These are phyloP conservation scores for Anoncus sp. DNA, from an alignment of 2,888 invertebrate genomes.

Conservation along the genomic window DNA sequence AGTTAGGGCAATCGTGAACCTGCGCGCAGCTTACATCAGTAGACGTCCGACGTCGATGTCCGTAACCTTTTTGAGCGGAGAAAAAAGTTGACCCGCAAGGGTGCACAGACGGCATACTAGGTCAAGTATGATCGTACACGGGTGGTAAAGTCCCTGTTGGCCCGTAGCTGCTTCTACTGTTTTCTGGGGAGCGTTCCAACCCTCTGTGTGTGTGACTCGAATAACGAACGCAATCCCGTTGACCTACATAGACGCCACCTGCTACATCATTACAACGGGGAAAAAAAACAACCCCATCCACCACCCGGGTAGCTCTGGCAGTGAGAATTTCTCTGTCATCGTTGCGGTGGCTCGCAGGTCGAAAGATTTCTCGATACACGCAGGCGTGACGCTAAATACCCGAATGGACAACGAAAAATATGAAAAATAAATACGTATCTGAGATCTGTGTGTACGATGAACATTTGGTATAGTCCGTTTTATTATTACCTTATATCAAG, in stretches of 20 bases:
- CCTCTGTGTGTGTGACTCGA: conserved; percentile 76
- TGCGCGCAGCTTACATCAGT: too few species aligned
- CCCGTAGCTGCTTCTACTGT: conserved; percentile 16
- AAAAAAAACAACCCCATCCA: neutral
- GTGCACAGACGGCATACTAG: neutral
- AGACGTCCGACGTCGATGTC: too few species aligned
- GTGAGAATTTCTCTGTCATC: conserved; percentile 27
- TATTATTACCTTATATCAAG: neutral
- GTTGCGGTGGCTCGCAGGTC: neutral
- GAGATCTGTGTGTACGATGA: neutral
- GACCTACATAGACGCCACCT: conserved; percentile 65
- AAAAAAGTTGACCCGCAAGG: conserved; percentile 67
- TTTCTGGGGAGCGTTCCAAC: conserved; percentile 9
- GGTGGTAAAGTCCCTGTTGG: conserved; percentile 14
- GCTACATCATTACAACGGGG: conserved; percentile 26
- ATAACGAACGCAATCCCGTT: conserved; percentile 74
- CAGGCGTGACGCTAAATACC: neutral
- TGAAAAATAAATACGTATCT: neutral
- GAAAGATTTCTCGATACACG: conserved; percentile 4
- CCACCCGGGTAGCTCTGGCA: neutral
- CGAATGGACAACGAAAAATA: neutral
- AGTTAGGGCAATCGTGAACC: too few species aligned
- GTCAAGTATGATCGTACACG: conserved; percentile 12
- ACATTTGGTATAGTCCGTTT: neutral
- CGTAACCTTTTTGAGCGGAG: conserved; percentile 67